Base-by-base conservation (phyloP, 2,888 invertebrate species). In the Drosophila prostipennis region DNA sequence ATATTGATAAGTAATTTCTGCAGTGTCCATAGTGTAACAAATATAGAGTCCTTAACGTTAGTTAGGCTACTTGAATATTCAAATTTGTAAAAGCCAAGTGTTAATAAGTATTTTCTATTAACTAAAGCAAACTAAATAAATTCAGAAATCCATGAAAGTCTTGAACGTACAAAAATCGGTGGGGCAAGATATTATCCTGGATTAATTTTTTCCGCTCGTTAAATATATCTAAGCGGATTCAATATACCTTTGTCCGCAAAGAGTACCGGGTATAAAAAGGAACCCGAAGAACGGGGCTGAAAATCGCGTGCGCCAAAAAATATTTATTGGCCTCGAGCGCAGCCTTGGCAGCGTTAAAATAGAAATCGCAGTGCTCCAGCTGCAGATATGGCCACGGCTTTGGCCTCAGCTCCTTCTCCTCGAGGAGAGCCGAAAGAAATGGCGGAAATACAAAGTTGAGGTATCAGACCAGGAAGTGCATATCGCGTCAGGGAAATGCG, bases 401-500 rank as follows among this genome's bases (percentile, higher is more conserved):
- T 55, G 37, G 56, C 52, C 14, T 10, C 5, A 7, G 43, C 53
- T n/a, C 26, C 29, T 4, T 43, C 19, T 65, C 42, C 69, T 43
- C 65, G 63, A 64, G 58, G 71, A 80, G 86, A 64, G 61, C 58
- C 77, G 60, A 74, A 82, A 73, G 86, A 87, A 87, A 82, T 70
- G 75, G 73, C 80, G 88, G 86, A 82, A 87, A 82, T 82, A 82
- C 87, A 87, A 82, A 82, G 86, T 87, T 82, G 86, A 82, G 88
- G 88, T 82, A 82, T 85, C 82, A 79, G 86, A 69, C 61, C 71
- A 79, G 88, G 86, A 82, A 82, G 86, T 67, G 82, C 83, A 82
- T 82, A 87, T 82, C 86, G 87, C 83, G 81, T 70, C 75, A 69
- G 56, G 71, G 64, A 73, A 87, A 73, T 70, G 72, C 81, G 76